Evolutionary conservation across 2,888 invertebrate genomes (phyloP), one percentile per base, ranked within the genome.

Genomic region (Anaspis maculata): DNA sequence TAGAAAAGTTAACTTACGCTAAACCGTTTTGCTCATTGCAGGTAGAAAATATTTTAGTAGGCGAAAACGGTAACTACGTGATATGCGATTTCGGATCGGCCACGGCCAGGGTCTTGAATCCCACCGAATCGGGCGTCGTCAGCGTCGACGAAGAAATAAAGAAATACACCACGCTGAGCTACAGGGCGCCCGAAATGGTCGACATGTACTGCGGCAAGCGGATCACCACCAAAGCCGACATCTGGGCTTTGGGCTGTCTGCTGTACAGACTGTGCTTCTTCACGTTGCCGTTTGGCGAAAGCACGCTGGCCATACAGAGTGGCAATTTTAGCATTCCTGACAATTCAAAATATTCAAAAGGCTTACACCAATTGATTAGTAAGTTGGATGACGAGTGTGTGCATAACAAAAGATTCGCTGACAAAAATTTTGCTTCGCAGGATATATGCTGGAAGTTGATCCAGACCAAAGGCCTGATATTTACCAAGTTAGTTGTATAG

Each of bases 51-150:
- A 84, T 91, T 54, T 69, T 91, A 50, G 74, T 85, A 49, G 79
- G 79, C 50, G 85, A 87, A 55, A 73, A 72, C 48, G 86, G 86
- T 24, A 77, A 81, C 62, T 89, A 83, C 65, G 83, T 94, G 27
- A 69, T 92, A 25, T 94, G 92, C 69, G 92, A 92, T 72, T 94
- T 92, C 72, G 92, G 92, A 25, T 90, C 90, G 46, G 88, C 91
- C 10, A 92, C 91, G n/a, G 84, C 83, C 16, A 79, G 84, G 58
- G 67, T 79, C 44, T 67, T 83, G 39, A 81, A 81, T 69, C 77
- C 82, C 1, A 67, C 68, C 36, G 70, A 72, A 40, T 79, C 80
- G 52, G 81, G 83, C 28, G 79, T 78, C 6, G 66, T 77, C 12
- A 59, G 68, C 12, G 79, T 87, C n/a, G 84, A 87, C 57, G 87